Base-by-base conservation (phyloP, 2,888 invertebrate genomes). In the Oxytorus armatus region DNA sequence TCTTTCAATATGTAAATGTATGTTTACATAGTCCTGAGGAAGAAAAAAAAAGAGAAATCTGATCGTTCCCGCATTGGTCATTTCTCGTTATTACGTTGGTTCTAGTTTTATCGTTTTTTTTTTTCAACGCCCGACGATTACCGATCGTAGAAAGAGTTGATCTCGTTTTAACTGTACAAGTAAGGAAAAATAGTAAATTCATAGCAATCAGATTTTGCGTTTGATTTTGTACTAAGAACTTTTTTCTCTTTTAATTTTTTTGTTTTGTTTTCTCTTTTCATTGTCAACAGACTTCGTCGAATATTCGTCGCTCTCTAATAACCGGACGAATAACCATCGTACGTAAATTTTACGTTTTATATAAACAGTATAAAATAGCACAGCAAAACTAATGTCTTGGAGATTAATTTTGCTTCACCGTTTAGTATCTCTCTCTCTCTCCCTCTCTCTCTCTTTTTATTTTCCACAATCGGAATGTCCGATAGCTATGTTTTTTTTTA, bases 341-440 rank as follows among this genome's bases (percentile, higher is more conserved):
- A 25, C 21, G 25, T 51, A 51, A 69, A 73, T 76, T 11, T 79
- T 55, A 66, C 25, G 42, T 74, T 74, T 16, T 57, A 55, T 74
- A 76, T 57, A 76, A 82, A 73, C 73, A 63, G 73, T 81, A 78
- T 78, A 81, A 82, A 82, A 75, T 78, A 76, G 80, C 77, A 72
- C 77, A 66, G 70, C 70, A 70, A 77, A 80, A 68, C 53, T 68
- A 57, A 66, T 18, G 47, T 74, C 77, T 66, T 73, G 21, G 65
- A 66, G 42, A 72, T 81, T 51, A 76, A 70, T 72, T 81, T 82
- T 49, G 74, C 69, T 65, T 61, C 3, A 49, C 8, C 55, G 23
- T 65, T 65, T 61, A 59, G 53, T 59, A 72, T 65, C 25, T 55
- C 36, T 69, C 39, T 49, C 33, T 11, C 33, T 61, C 14, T 47